Base-by-base conservation (phyloP, 2,888 invertebrate genomes). In the Mycalesis mineus region DNA sequence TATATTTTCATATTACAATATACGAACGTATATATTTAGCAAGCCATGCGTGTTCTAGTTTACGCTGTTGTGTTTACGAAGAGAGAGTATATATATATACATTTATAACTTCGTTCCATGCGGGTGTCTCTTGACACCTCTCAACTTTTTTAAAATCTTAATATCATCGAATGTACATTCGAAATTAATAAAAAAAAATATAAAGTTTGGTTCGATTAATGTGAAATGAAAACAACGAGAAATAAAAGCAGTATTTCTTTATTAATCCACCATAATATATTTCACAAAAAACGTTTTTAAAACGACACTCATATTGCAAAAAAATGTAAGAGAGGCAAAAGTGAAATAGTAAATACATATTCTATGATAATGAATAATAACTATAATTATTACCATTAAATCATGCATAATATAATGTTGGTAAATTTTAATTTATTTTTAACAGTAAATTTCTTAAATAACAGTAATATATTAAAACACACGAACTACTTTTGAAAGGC, bases 241-340 rank as follows among this genome's bases (percentile, higher is more conserved):
- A 47, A 60, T 61, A 68, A 70, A 74, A 70, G 68, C 71, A 68
- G 64, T 64, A 67, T 67, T 73, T 71, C 61, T 75, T 78, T 82
- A 78, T 77, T 82, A 75, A 75, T 84, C 80, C 81, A 83, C 80
- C 81, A 83, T 80, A 75, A 81, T 84, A 77, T 86, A 84, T 80
- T 88, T 83, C 84, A 87, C 84, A 86, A 83, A 79, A 81, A 84
- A 85, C 83, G 82, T 84, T 88, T 87, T 84, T 79, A 78, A 87
- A 88, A 88, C 87, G 86, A 87, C 88, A 89, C 88, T 83, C 87
- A 75, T 82, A 84, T 87, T 88, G 88, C 88, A 85, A 82, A 73
- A 81, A 36, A 79, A 74, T 77, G 77, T 80, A 77, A 80, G 78
- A 85, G 78, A 86, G 87, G 85, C 84, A 82, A 84, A 82, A 70